phyloP scores from a whole-genome alignment of 1,140 invertebrate genomes.

The Gryon sp. region DNA sequence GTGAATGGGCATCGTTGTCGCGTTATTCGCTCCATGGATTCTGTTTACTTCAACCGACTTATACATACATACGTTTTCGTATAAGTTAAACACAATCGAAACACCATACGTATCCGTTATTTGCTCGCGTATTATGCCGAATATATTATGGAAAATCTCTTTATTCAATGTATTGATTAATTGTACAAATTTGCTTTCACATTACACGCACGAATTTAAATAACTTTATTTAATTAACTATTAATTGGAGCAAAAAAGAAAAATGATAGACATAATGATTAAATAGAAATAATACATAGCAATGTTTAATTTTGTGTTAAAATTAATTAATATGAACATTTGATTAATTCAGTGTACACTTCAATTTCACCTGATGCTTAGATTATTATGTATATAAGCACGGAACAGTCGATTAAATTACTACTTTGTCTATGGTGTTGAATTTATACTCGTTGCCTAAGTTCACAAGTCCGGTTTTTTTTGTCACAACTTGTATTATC shows the following conservation, averaged over 20 bases:
- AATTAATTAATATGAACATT: no score
- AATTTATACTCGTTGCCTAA: conserved; percentile 13
- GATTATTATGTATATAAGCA: no score
- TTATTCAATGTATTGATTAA: conserved; percentile 26
- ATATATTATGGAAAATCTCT: conserved; percentile 22
- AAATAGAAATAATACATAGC: no score
- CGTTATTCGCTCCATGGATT: conserved; percentile 52
- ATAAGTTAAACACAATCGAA: conserved; percentile 47
- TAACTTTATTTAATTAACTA: no score
- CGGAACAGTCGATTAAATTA: no score
- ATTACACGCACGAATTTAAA: conserved; percentile 6
- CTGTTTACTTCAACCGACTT: conserved; percentile 48
- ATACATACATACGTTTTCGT: conserved; percentile 20
- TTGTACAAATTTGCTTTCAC: conserved; percentile 2
- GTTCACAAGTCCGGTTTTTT: neutral
- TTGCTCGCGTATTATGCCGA: conserved; percentile 23
- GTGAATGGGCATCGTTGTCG: conserved; percentile 55
- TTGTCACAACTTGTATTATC: conserved; percentile 16
- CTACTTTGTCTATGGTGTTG: no score
- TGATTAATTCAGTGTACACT: no score
- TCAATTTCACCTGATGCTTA: no score
- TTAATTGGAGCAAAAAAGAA: no score
- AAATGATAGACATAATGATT: no score
- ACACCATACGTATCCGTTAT: conserved; percentile 23
- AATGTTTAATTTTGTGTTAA: no score